A percentile compares a stretch with the other conserved stretches of the same genome.
Conservation (phyloP, 2,888 invertebrate species). For the Tromatobia lineatoria region DNA sequence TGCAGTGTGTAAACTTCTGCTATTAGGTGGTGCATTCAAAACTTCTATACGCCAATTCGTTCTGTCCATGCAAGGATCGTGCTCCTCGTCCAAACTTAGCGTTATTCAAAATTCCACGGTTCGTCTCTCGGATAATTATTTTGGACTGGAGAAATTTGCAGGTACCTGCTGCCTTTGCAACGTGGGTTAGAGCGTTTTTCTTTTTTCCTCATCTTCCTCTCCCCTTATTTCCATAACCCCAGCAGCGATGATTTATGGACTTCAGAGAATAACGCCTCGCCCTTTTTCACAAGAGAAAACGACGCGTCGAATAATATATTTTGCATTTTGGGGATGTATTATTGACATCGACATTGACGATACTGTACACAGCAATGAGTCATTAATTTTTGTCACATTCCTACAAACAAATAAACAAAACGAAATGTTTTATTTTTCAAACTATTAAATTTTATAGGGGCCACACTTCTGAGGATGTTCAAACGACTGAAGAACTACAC, state of each 20-base stretch:
- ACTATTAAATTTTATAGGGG: neutral
- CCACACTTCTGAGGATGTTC: neutral
- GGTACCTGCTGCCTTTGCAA: conserved; percentile 58
- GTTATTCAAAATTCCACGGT: conserved; percentile 60
- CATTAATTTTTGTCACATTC: conserved; percentile 6
- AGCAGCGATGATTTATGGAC: conserved; percentile 59
- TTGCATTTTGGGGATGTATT: conserved; percentile 26
- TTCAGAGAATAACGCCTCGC: conserved; percentile 10
- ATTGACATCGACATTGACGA: conserved; percentile 24
- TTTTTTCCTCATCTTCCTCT: conserved; percentile 32
- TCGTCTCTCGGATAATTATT: conserved; percentile 65
- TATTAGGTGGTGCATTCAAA: conserved; percentile 27
- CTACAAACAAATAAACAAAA: neutral
- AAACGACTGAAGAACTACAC: neutral
- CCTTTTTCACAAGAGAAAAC: conserved; percentile 23
- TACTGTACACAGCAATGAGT: neutral
- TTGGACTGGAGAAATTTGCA: conserved; percentile 39
- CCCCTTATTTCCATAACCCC: conserved; percentile 54
- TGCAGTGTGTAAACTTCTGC: conserved; percentile 14
- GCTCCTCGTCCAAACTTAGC: conserved; percentile 28
- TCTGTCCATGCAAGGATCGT: conserved; percentile 23
- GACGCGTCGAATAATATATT: conserved; percentile 36
- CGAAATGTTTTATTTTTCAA: neutral
- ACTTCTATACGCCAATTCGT: conserved; percentile 27
- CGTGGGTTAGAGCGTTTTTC: neutral